These are phyloP conservation scores for Diaphora mendica DNA, from an alignment of 2,888 invertebrate species.

Conservation along the genomic window DNA sequence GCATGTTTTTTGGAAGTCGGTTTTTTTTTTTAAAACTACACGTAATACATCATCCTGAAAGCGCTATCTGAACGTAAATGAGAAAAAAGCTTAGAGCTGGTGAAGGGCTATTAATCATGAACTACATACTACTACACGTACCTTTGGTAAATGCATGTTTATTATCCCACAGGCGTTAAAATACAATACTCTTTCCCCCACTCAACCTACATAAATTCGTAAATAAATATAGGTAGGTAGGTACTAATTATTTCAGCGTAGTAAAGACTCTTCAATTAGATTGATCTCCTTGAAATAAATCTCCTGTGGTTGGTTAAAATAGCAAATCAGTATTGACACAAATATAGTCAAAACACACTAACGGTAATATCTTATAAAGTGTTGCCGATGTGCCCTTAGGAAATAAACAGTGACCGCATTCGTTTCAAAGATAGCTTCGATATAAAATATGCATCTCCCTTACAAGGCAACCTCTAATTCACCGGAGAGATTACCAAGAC, in stretches of 20 bases:
- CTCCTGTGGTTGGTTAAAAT: conserved; percentile 8
- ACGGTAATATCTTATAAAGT: background rate
- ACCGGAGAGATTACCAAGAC: conserved; percentile 76
- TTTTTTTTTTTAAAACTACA: too few species aligned
- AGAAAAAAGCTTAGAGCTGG: too few species aligned
- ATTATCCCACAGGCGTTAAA: background rate
- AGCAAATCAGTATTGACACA: conserved; percentile 14
- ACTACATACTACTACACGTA: background rate
- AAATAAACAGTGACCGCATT: conserved; percentile 64
- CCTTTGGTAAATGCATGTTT: background rate
- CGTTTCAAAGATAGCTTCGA: conserved; percentile 58
- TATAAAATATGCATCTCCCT: conserved; percentile 73
- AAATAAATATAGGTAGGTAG: too few species aligned
- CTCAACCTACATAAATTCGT: too few species aligned
- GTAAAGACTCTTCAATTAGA: background rate
- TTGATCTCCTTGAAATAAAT: background rate
- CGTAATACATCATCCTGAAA: too few species aligned
- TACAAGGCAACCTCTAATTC: conserved; percentile 80
- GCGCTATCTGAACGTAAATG: too few species aligned
- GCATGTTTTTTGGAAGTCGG: too few species aligned
- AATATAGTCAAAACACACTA: background rate
- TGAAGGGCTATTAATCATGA: background rate
- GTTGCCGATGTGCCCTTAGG: background rate
- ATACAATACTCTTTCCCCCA: too few species aligned
- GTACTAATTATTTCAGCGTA: background rate